Base-by-base conservation (phyloP, 2,113 vertebrate species). In the Notiomystis cincta region DNA sequence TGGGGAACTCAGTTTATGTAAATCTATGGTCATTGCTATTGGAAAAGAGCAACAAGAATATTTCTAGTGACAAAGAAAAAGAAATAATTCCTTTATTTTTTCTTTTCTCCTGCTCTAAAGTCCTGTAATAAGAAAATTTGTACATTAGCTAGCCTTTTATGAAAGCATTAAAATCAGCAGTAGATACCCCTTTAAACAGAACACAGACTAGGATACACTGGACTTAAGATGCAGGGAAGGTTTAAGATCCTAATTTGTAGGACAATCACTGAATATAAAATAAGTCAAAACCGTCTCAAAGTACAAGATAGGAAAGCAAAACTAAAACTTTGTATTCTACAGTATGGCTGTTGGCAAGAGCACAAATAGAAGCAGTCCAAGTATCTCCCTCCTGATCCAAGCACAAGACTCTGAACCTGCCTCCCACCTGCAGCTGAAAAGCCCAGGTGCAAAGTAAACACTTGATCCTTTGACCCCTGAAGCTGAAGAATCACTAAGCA, bases 341-440 rank as follows among this genome's bases (percentile, higher is more conserved):
- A 40, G 4, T 40, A 20, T 2, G 1, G 35, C 28, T 53, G 19
- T 9, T 71, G 20, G 4, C 53, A 28, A 88, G 6, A 94, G 14
- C 19, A n/a, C 4, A 16, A 9, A 18, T 0, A 0, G 51, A 82
- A 71, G 20, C 4, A 57, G 14, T 35, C 28, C 33, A 54, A 81
- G 4, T 25, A 44, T 65, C 21, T 65, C 45, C 14, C n/a, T 69
- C 15, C 35, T 69, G 16, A 51, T 37, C 9, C 28, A 64, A 50
- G 27, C 17, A 51, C 3, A 6, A 35, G 40, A 38, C 6, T 35
- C 21, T 82, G 66, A 44, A 80, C 37, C 19, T 85, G 21, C 17
- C 48, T 35, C 24, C 31, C 17, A 25, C 22, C 25, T 37, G 12
- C 25, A n/a, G 30, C 19, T 45, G 42, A 66, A 80, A 89, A 20